phyloP scores from a whole-genome alignment of 1,140 invertebrate species.

The Maniola jurtina region DNA sequence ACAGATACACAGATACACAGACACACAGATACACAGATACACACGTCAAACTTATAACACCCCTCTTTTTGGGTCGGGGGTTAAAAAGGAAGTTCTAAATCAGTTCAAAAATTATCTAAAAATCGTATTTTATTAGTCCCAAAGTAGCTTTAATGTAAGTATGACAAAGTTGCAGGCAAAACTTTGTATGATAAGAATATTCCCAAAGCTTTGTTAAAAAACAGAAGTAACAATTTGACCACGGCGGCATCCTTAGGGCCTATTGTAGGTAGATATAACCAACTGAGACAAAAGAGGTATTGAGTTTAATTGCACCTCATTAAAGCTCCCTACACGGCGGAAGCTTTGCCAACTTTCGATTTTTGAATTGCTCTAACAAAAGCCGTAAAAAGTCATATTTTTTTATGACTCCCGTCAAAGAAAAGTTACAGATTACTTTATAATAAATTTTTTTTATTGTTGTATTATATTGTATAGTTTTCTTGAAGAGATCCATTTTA shows the following conservation, averaged over 20 bases:
- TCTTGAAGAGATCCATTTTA: too few species aligned
- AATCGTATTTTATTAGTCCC: too few species aligned
- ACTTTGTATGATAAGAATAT: background rate
- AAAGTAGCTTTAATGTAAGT: too few species aligned
- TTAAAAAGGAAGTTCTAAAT: too few species aligned
- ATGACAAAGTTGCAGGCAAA: too few species aligned
- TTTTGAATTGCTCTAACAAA: conserved; percentile 16
- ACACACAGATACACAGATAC: too few species aligned
- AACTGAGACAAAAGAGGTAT: background rate
- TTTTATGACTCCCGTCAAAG: background rate
- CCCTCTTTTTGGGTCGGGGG: too few species aligned
- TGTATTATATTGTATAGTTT: too few species aligned
- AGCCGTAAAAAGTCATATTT: background rate
- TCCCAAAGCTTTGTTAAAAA: background rate
- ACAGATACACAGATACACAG: too few species aligned
- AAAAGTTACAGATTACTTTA: background rate
- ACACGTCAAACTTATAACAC: too few species aligned
- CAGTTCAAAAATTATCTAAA: too few species aligned
- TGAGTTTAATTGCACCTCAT: conserved; percentile 10
- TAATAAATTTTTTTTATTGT: background rate
- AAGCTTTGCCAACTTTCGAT: conserved; percentile 18
- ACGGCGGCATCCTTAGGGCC: background rate
- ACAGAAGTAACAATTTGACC: background rate
- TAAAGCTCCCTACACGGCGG: background rate
- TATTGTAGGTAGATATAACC: background rate